Percentiles rank a stretch among this genome's conserved stretches.
Conservation (phyloP, 2,888 invertebrate genomes). For the Eupithecia exiguata region DNA sequence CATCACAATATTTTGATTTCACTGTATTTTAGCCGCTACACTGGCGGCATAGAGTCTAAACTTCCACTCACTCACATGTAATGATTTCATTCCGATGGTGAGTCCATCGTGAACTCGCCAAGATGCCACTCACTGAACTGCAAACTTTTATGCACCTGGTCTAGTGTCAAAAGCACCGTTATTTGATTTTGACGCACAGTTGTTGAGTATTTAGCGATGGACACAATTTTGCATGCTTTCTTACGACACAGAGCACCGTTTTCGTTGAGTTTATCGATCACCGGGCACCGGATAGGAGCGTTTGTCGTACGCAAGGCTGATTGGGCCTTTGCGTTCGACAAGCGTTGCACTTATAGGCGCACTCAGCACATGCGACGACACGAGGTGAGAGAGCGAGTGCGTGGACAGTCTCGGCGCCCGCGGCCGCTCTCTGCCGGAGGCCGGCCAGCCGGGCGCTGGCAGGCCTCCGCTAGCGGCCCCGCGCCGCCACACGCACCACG, state of each 20-base stretch:
- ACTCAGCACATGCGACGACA: conserved; percentile 82
- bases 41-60: conserved; percentile 63
- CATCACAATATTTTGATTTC: conserved; percentile 69
- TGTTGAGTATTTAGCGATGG: conserved; percentile 84
- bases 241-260: conserved; percentile 80
- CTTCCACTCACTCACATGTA: conserved; percentile 89
- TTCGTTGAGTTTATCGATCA: conserved; percentile 81
- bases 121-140: conserved; percentile 85
- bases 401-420: conserved; percentile 58
- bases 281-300: conserved; percentile 81
- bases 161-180: conserved; percentile 83
- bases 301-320: conserved; percentile 61
- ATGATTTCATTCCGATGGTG: conserved; percentile 82
- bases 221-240: conserved; percentile 84
- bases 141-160: conserved; percentile 82
- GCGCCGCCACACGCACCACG: conserved; percentile 66
- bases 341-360: conserved; percentile 78
- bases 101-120: conserved; percentile 63
- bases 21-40: conserved; percentile 63
- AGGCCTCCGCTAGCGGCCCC: conserved; percentile 47
- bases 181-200: conserved; percentile 83
- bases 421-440: conserved; percentile 17
- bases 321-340: conserved; percentile 61
- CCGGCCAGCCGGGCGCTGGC: conserved; percentile 72
- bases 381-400: conserved; percentile 84